Base-by-base conservation (phyloP, 2,888 invertebrate species). In the Hypomecis punctinalis region DNA sequence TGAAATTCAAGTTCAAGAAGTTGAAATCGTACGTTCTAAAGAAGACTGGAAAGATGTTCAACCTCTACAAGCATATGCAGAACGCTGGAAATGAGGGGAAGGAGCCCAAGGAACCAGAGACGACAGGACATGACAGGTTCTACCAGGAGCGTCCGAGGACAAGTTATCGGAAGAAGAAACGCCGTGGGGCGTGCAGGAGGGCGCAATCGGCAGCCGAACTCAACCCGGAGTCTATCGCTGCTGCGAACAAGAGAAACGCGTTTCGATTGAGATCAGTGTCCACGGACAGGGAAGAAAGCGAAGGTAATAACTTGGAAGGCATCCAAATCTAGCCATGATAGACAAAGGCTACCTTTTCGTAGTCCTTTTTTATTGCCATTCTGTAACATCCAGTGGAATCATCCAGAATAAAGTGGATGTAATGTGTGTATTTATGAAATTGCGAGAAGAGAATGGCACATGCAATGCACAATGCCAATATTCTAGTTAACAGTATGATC, bases 121-220 rank as follows among this genome's bases (percentile, higher is more conserved):
- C 96, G 2, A 97, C 96, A 6, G 97, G 97, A 0, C 97, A 97
- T 77, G 97, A 97, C 78, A 93, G 96, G 74, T 97, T 97, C 82
- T 97, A 96, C 76, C 96, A 96, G 79, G 95, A 95, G 63, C 79
- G 96, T 0, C 93, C 94, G 0, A 81, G 93, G 66, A 86, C 91
- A 0, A 93, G 90, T 61, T 93, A 91, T 37, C 86, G 90, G 77
- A 92, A 93, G 84, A 93, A 92, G 81, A 94, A 94, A 81, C 93
- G 91, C 48, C 92, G 91, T 40, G 94, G 94, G 11, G 94, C 94
- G n/a, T 93, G 95, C 66, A 91, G 95, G 65, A 88, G 96, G 63
- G 94, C 96, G 35, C 95, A 95, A 82, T 96, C 96, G 9, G 96
- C 95, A 0, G 94, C 95, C 3, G 96, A 96, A 79, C 91, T 96